Percentiles rank a stretch among this genome's conserved stretches.
Conservation (phyloP, 1,140 invertebrate species). For the Scaptomyza pallida region DNA sequence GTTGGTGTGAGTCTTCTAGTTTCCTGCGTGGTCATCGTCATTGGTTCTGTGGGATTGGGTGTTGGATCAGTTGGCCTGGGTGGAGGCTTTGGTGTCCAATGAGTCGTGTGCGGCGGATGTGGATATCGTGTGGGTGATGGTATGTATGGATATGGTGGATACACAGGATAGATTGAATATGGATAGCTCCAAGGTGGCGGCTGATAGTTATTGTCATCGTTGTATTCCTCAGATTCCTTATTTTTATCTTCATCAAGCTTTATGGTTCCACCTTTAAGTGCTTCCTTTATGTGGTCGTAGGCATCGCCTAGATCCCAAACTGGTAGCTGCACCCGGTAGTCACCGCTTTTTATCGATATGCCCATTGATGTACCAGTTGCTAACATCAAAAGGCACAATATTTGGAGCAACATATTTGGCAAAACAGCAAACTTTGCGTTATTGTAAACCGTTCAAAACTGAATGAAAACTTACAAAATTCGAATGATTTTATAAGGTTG, state of each 20-base stretch:
- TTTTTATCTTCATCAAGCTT: background rate
- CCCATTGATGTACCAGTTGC: background rate
- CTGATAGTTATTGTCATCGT: background rate
- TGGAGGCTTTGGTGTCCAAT: background rate
- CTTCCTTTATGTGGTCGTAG: background rate
- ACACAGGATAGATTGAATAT: background rate
- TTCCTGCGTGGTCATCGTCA: background rate
- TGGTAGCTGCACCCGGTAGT: background rate
- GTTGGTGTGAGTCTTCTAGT: too few species aligned
- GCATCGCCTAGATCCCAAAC: conserved; percentile 1
- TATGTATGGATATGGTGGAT: too few species aligned
- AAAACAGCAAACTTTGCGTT: background rate
- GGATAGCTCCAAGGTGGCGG: background rate
- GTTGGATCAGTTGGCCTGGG: background rate
- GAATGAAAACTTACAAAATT: background rate
- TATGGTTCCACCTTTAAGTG: background rate
- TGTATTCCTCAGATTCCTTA: background rate
- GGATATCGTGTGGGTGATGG: background rate
- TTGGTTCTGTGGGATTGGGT: background rate
- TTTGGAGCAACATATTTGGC: background rate
- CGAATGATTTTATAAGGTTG: conserved; percentile 7
- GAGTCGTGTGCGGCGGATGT: background rate
- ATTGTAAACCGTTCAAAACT: conserved; percentile 3
- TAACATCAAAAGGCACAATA: background rate
- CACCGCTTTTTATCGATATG: background rate